Evolutionary conservation across 2,888 invertebrate species (phyloP).

Genomic region (Ischnura elegans): DNA sequence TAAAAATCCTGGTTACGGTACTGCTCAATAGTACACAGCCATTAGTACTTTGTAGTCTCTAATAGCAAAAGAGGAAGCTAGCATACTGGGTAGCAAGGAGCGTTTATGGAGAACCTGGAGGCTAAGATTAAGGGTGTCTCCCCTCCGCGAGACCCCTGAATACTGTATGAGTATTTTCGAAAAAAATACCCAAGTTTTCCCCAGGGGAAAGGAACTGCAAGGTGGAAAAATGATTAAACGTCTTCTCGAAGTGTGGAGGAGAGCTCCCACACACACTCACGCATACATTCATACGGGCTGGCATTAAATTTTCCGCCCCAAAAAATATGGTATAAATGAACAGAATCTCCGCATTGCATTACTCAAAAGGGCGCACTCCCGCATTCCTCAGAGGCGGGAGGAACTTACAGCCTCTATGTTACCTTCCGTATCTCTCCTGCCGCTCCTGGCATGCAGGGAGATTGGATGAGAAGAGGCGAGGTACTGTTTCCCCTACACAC

Average conservation of each 20-base stretch:
- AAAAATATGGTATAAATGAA: not conserved
- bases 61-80: too few relatives aligned
- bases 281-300: not conserved
- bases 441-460: not conserved
- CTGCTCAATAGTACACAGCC: too few relatives aligned
- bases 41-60: too few relatives aligned
- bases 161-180: not conserved
- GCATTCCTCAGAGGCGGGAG: not conserved
- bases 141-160: not conserved
- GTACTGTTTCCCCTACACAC: too few relatives aligned
- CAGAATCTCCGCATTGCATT: conserved; percentile 19
- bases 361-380: not conserved
- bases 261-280: not conserved
- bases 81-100: too few relatives aligned
- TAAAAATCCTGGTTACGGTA: too few relatives aligned
- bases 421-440: not conserved
- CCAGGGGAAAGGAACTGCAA: not conserved
- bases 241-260: not conserved
- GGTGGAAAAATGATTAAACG: not conserved
- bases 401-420: too few relatives aligned
- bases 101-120: too few relatives aligned
- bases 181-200: not conserved
- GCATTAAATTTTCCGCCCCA: not conserved
- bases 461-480: not conserved
- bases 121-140: too few relatives aligned